Evolutionary conservation across 2,113 vertebrate genomes (phyloP).

Genomic region (Eira barbara): DNA sequence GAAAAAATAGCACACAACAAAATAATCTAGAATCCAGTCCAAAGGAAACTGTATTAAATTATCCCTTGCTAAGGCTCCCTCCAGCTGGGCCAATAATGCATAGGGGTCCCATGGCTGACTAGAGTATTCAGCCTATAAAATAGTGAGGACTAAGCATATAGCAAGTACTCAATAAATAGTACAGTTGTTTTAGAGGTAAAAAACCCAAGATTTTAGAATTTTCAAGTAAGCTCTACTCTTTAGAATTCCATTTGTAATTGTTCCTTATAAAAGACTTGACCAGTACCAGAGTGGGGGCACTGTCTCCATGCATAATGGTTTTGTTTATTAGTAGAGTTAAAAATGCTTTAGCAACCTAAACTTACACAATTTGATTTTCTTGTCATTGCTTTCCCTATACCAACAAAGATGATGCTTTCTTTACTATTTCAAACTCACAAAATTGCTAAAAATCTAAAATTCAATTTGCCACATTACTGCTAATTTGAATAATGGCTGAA

Average conservation of each 20-base stretch:
- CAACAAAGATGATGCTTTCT: slow-evolving; percentile 70
- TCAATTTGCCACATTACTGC: slow-evolving; percentile 71
- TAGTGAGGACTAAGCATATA: not conserved
- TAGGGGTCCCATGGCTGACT: not conserved
- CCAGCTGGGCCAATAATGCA: not conserved
- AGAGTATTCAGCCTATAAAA: not conserved
- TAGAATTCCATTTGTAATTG: slow-evolving; percentile 15
- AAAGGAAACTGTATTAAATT: not conserved
- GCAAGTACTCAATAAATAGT: not conserved
- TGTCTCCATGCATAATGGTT: not conserved
- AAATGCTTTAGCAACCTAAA: slow-evolving; percentile 58
- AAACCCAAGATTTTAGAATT: not conserved
- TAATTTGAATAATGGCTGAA: slow-evolving; percentile 77
- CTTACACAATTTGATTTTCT: slow-evolving; percentile 58
- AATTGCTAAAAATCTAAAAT: slow-evolving; percentile 76
- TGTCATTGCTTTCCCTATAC: slow-evolving; percentile 62
- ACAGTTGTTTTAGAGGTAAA: not conserved
- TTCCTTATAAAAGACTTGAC: slow-evolving; percentile 7
- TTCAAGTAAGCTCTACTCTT: not conserved
- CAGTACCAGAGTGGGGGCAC: not conserved
- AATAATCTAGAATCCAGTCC: not conserved
- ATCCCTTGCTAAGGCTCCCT: not conserved
- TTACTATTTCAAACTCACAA: slow-evolving; percentile 67
- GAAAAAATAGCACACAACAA: not conserved
- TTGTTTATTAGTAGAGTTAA: not conserved